Percentiles rank a stretch among this genome's conserved stretches.
Evolutionary conservation across 2,888 invertebrate genomes (phyloP).

Genomic region (Herminia tarsipennalis): DNA sequence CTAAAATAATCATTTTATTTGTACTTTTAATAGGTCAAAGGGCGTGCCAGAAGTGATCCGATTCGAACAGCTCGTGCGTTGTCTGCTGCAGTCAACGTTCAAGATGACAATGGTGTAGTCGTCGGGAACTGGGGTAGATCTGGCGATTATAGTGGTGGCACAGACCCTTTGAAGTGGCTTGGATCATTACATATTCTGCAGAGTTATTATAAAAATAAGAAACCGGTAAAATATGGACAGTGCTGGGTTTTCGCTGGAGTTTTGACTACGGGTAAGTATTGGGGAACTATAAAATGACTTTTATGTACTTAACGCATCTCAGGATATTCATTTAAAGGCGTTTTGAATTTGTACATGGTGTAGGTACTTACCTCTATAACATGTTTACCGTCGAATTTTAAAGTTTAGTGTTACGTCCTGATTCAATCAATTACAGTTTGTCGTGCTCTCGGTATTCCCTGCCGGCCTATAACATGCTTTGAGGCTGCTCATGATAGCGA

Average conservation of each 20-base stretch:
- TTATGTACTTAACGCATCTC: too few species aligned
- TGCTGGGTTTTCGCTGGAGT: slow-evolving; percentile 98
- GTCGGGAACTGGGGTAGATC: slow-evolving; percentile 96
- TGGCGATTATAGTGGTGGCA: slow-evolving; percentile 93
- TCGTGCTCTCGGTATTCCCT: slow-evolving; percentile 95
- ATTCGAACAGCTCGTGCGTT: slow-evolving; percentile 91
- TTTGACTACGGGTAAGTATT: slow-evolving; percentile 89
- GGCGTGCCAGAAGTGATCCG: slow-evolving; percentile 90
- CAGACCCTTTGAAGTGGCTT: slow-evolving; percentile 95
- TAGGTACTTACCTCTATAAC: too few species aligned
- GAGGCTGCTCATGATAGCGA: slow-evolving; percentile 98
- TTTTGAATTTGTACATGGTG: too few species aligned
- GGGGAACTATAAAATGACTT: too few species aligned
- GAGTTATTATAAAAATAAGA: slow-evolving; percentile 92
- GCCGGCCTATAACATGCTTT: slow-evolving; percentile 94
- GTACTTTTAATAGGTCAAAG: slow-evolving; percentile 67
- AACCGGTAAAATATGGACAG: slow-evolving; percentile 96
- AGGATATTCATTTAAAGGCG: neutral
- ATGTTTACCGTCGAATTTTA: too few species aligned
- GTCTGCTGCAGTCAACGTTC: slow-evolving; percentile 95
- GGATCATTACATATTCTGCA: slow-evolving; percentile 95
- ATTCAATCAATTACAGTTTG: slow-evolving; percentile 89
- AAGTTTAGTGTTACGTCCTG: too few species aligned
- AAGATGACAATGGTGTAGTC: slow-evolving; percentile 94
- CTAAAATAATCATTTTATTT: neutral